Base-by-base conservation (phyloP, 2,113 vertebrate species). In the Felis chaus region DNA sequence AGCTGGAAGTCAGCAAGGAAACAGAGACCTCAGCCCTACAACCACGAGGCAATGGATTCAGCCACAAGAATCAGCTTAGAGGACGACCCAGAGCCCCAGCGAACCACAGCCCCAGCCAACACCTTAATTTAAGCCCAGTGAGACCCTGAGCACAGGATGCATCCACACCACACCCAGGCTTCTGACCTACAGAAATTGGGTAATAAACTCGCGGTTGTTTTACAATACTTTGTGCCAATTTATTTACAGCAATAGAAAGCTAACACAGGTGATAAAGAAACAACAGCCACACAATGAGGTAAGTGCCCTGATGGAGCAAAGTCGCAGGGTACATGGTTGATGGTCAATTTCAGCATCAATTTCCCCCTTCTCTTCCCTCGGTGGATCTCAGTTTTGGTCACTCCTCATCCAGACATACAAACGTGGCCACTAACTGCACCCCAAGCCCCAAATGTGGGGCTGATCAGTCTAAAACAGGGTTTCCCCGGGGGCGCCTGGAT, bases 251-350 rank as follows among this genome's bases (percentile, higher is more conserved):
- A 83, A n/a, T 23, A 63, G 76, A 53, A 80, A 91, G 50, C 33
- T 57, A 94, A 39, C 45, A 23, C 7, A n/a, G 8, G 14, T 39
- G 33, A 9, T 65, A 29, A 31, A 85, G 25, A 57, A 91, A 80
- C n/a, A 81, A 36, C 16, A 27, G 53, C 41, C 71, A 65, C 45
- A 55, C 21, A 29, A 1, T 13, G 33, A 73, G 45, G 19, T 25
- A 11, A 31, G 50, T 29, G 92, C 92, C 96, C 95, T 9, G 27
- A 61, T 0, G 21, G 50, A 68, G 14, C 31, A 18, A 76, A 91
- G 19, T 12, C 3, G 1, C 6, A 11, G 23, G 31, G 2, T 12
- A 45, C 9, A 0, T 5, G 7, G 23, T 31, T n/a, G 31, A 57
- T 36, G 23, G 27, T 71, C 14, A 31, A 36, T 41, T 41, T 76